A percentile compares a stretch with the other conserved stretches of the same genome.
These are phyloP conservation scores for Agrenia bidenticulata DNA, from an alignment of 2,888 invertebrate species.

Conservation along the genomic window DNA sequence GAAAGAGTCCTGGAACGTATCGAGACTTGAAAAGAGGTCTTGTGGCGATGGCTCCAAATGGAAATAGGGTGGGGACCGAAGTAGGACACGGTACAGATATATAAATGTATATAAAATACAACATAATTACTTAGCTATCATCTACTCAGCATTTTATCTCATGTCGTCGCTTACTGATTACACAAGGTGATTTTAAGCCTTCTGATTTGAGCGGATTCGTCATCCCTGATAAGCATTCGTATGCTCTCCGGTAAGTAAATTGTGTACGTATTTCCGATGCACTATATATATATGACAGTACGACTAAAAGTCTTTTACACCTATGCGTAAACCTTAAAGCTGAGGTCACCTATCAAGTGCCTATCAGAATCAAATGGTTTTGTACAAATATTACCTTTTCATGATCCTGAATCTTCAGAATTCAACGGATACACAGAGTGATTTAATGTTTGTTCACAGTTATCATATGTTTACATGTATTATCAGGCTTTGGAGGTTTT, in stretches of 20 bases:
- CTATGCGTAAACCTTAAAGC: neutral
- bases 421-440: no score
- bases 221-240: constrained; percentile 10
- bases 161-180: neutral
- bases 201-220: constrained; percentile 8
- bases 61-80: constrained; percentile 8
- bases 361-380: neutral
- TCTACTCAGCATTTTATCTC: neutral
- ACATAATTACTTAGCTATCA: neutral
- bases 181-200: neutral
- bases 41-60: no score
- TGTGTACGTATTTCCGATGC: no score
- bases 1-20: neutral
- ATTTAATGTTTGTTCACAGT: no score
- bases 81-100: constrained; percentile 12
- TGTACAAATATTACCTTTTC: no score
- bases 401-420: no score
- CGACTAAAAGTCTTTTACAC: no score
- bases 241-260: neutral
- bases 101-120: neutral
- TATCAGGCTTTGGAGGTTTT: no score
- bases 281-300: no score
- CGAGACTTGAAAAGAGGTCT: neutral
- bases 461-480: no score
- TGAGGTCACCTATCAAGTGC: neutral